Percentiles rank a stretch among this genome's conserved stretches.
phyloP scores from a whole-genome alignment of 1,140 invertebrate genomes.

The Caenorhabditis brenneri region DNA sequence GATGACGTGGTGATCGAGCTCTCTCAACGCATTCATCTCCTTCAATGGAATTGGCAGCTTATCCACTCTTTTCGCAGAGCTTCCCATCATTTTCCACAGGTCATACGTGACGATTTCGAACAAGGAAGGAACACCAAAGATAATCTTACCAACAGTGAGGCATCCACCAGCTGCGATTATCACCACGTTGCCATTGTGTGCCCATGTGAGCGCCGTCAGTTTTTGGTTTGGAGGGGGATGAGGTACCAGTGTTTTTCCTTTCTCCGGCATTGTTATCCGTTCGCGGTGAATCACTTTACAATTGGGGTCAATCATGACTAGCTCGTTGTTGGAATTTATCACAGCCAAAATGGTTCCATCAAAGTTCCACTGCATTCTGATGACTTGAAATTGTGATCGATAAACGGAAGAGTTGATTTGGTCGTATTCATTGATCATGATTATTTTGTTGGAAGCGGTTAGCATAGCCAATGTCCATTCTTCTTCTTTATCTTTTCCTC shows the following conservation, averaged over 20 bases:
- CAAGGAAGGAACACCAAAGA: slow-evolving; percentile 39
- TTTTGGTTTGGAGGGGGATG: not conserved
- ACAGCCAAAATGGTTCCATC: slow-evolving; percentile 65
- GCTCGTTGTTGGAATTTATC: slow-evolving; percentile 50
- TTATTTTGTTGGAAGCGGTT: slow-evolving; percentile 62
- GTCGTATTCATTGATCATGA: slow-evolving; percentile 60
- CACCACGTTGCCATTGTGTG: slow-evolving; percentile 90
- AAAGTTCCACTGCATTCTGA: slow-evolving; percentile 63
- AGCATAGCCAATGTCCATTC: slow-evolving; percentile 68
- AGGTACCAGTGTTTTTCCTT: not conserved
- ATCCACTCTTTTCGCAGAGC: slow-evolving; percentile 75
- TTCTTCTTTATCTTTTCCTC: slow-evolving; percentile 29
- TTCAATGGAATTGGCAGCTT: slow-evolving; percentile 83
- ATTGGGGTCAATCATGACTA: slow-evolving; percentile 58
- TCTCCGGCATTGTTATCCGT: not conserved
- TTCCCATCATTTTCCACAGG: slow-evolving; percentile 64
- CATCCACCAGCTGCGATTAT: slow-evolving; percentile 86
- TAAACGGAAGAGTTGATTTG: slow-evolving; percentile 60
- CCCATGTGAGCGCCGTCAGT: slow-evolving; percentile 86
- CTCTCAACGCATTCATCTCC: slow-evolving; percentile 82
- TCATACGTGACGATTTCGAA: slow-evolving; percentile 71
- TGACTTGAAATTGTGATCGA: slow-evolving; percentile 58
- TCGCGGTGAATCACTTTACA: slow-evolving; percentile 58
- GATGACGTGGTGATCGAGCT: slow-evolving; percentile 93
- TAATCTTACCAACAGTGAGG: slow-evolving; percentile 80